Conservation (phyloP, 1,140 invertebrate genomes). For the Capitella teleta region DNA sequence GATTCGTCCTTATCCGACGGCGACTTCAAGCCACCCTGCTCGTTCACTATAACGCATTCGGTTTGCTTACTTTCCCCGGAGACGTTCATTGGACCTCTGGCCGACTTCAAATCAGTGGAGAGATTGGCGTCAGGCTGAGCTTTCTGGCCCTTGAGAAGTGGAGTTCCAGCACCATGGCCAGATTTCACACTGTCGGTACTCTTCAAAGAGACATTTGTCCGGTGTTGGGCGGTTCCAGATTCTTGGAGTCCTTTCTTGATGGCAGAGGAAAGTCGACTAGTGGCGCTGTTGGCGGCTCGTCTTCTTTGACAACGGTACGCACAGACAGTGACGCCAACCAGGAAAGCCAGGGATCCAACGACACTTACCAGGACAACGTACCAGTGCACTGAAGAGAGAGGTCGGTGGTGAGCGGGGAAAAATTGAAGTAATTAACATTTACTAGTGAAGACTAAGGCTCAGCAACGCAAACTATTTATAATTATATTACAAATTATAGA, state of each 20-base stretch:
- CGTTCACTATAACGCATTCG: slow-evolving; percentile 34
- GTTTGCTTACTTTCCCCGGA: too few species aligned
- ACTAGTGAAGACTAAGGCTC: too few species aligned
- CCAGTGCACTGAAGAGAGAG: slow-evolving; percentile 6
- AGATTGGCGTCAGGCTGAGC: slow-evolving; percentile 18
- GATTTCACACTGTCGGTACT: slow-evolving; percentile 27
- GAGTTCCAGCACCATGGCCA: slow-evolving; percentile 15
- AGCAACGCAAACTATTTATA: too few species aligned
- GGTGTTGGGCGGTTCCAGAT: not conserved
- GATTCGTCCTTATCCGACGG: slow-evolving; percentile 48
- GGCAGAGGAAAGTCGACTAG: slow-evolving; percentile 33
- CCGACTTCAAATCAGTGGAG: slow-evolving; percentile 16
- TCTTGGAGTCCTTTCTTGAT: slow-evolving; percentile 35
- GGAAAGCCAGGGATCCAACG: slow-evolving; percentile 21
- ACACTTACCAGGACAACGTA: slow-evolving; percentile 23
- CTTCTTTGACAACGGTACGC: slow-evolving; percentile 33
- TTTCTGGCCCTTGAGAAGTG: slow-evolving; percentile 11
- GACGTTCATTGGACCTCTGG: slow-evolving; percentile 14
- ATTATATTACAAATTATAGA: too few species aligned
- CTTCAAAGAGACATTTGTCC: slow-evolving; percentile 26
- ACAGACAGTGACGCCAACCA: slow-evolving; percentile 20
- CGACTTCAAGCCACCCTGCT: slow-evolving; percentile 41
- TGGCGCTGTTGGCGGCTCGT: slow-evolving; percentile 24
- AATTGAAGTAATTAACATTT: too few species aligned
- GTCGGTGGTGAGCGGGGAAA: too few species aligned